phyloP scores from a whole-genome alignment of 2,797 vertebrate genomes.

The Distichodus sexfasciatus region DNA sequence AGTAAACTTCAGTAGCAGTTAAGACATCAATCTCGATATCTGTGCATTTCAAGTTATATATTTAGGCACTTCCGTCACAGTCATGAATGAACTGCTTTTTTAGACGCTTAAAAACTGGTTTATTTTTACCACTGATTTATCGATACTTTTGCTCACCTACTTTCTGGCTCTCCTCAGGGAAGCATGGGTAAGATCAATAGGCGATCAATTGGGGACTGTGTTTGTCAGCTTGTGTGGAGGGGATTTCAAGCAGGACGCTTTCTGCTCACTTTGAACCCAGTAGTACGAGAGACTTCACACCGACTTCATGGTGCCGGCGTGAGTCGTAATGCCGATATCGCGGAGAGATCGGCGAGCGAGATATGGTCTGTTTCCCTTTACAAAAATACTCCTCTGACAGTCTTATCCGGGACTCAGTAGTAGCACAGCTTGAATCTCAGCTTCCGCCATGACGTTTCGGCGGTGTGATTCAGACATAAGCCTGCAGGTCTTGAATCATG shows the following conservation, averaged over 20 bases:
- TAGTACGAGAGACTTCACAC: background rate
- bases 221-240: background rate
- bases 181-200: constrained; percentile 14
- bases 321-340: background rate
- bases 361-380: background rate
- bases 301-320: background rate
- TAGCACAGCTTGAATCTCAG: background rate
- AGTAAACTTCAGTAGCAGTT: too few relatives aligned
- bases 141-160: background rate
- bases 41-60: too few relatives aligned
- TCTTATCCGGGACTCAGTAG: background rate
- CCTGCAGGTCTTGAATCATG: too few relatives aligned
- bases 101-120: background rate
- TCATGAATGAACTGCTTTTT: background rate
- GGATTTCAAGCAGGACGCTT: background rate
- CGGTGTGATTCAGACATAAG: too few relatives aligned
- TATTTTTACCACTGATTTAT: constrained; percentile 9
- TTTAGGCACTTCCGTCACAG: background rate
- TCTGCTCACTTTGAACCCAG: background rate
- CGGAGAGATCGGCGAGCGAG: background rate
- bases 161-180: background rate
- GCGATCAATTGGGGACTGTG: background rate
- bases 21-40: too few relatives aligned
- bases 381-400: background rate
- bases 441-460: too few relatives aligned